Evolutionary conservation across 2,113 vertebrate genomes (phyloP).

Genomic region (Mirza zaza): DNA sequence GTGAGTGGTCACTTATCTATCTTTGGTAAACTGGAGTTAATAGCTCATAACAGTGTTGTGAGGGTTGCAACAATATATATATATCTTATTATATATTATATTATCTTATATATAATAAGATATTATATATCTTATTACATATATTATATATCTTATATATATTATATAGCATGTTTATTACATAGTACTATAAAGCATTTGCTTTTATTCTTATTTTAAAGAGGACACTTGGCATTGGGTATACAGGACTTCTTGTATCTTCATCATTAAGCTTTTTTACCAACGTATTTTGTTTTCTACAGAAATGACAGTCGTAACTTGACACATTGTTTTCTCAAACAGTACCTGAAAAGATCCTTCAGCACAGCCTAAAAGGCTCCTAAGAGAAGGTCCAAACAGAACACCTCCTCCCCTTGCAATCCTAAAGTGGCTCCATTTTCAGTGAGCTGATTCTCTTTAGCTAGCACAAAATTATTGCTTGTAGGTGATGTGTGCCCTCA

Average conservation of each 20-base stretch:
- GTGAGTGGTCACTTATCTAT: background rate
- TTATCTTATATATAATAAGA: too few species aligned
- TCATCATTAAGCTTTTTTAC: background rate
- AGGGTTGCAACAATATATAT: background rate
- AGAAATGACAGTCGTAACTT: slow-evolving; percentile 6
- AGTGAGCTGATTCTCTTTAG: background rate
- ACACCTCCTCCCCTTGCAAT: background rate
- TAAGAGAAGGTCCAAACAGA: background rate
- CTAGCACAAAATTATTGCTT: background rate
- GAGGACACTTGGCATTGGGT: background rate
- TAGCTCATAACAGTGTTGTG: background rate
- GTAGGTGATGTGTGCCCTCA: background rate
- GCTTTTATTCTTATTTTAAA: background rate
- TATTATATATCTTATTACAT: too few species aligned
- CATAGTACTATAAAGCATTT: background rate
- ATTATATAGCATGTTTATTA: background rate
- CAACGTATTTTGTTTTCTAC: background rate
- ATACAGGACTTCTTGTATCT: background rate
- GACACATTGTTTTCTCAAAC: background rate
- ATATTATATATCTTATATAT: too few species aligned
- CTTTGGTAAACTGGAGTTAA: background rate
- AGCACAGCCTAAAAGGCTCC: background rate
- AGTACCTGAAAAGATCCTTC: background rate
- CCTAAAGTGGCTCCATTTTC: background rate
- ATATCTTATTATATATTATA: background rate